A percentile compares a stretch with the other conserved stretches of the same genome.
Evolutionary conservation across 2,888 invertebrate species (phyloP).

Genomic region (Panopea generosa): DNA sequence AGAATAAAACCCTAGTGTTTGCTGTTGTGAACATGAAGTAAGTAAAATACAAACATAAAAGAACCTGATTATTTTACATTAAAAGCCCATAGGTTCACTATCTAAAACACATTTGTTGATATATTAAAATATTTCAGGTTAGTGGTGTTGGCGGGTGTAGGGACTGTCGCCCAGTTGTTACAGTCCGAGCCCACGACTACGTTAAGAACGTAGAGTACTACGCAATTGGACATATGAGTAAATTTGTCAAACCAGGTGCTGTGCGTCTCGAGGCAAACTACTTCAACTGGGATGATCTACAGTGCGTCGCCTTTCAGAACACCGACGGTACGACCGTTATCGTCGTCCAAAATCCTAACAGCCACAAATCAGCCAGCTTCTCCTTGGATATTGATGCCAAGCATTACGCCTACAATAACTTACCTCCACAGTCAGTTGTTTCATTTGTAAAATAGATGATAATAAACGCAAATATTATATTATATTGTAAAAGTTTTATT

Average conservation of each 20-base stretch:
- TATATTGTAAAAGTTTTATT: too few species aligned
- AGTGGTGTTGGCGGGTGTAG: conserved; percentile 60
- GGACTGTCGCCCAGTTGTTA: conserved; percentile 64
- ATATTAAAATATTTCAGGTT: too few species aligned
- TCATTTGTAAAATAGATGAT: conserved; percentile 57
- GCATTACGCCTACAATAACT: conserved; percentile 53
- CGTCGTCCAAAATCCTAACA: conserved; percentile 56
- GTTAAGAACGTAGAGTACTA: conserved; percentile 64
- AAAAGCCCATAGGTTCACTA: too few species aligned
- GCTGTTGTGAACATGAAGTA: too few species aligned
- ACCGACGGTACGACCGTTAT: conserved; percentile 59
- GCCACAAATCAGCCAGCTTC: conserved; percentile 40
- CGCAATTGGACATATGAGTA: conserved; percentile 63
- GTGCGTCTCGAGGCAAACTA: conserved; percentile 59
- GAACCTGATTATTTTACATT: too few species aligned
- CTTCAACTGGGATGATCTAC: conserved; percentile 56
- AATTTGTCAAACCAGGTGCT: conserved; percentile 62
- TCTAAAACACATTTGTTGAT: too few species aligned
- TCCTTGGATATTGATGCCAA: conserved; percentile 58
- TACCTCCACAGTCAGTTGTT: conserved; percentile 62
- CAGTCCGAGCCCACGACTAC: conserved; percentile 42
- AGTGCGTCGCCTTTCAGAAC: conserved; percentile 61
- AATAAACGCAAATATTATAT: too few species aligned
- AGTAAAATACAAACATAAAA: too few species aligned
- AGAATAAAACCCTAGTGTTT: too few species aligned